Conservation (phyloP, 2,113 vertebrate species). For the Stictonetta naevosa region DNA sequence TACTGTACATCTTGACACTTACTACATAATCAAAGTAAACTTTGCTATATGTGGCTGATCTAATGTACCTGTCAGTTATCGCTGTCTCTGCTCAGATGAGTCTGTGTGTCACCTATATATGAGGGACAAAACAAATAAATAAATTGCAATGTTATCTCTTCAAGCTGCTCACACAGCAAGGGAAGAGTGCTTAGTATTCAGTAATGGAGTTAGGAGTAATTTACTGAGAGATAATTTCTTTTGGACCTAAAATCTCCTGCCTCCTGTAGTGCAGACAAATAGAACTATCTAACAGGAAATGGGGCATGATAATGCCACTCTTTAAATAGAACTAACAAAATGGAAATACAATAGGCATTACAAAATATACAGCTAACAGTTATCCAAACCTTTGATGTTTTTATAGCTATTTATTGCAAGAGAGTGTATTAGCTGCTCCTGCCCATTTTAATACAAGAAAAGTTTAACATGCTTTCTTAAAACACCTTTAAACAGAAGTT, state of each 20-base stretch:
- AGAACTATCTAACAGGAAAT: conserved; percentile 79
- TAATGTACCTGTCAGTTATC: conserved; percentile 71
- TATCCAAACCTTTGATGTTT: conserved; percentile 69
- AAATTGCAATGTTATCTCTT: conserved; percentile 76
- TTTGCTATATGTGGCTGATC: conserved; percentile 60
- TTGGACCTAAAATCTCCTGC: conserved; percentile 74
- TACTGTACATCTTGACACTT: conserved; percentile 73
- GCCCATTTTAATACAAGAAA: conserved; percentile 41
- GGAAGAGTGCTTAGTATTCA: conserved; percentile 72
- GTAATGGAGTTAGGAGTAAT: conserved; percentile 77
- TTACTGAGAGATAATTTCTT: conserved; percentile 78
- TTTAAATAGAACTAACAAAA: conserved; percentile 77
- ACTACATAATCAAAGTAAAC: conserved; percentile 77
- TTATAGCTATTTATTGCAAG: conserved; percentile 58
- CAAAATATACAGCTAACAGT: conserved; percentile 67
- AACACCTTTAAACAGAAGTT: not conserved
- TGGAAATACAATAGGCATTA: conserved; percentile 75
- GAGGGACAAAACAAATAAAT: conserved; percentile 77
- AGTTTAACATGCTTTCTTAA: conserved; percentile 8
- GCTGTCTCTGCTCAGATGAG: conserved; percentile 57
- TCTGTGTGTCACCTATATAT: conserved; percentile 48
- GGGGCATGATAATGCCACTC: conserved; percentile 74
- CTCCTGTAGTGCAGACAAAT: conserved; percentile 76
- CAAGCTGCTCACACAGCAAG: conserved; percentile 62
- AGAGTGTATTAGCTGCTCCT: conserved; percentile 41